Evolutionary conservation across 2,888 invertebrate genomes (phyloP).

Genomic region (Eulithis testata): DNA sequence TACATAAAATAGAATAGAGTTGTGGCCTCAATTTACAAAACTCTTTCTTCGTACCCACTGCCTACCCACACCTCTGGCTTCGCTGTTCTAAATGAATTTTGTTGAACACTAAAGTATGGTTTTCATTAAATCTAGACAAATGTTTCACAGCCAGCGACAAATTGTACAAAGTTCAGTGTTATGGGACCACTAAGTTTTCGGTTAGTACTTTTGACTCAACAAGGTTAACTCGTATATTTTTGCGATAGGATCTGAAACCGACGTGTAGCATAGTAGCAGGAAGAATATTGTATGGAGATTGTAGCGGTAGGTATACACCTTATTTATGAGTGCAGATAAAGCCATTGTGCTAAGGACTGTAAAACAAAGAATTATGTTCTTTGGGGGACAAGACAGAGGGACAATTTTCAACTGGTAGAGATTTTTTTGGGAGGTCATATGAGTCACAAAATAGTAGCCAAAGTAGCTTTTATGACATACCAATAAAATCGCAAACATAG

Average conservation of each 20-base stretch:
- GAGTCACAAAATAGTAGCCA: no score
- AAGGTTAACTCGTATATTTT: conserved; percentile 23
- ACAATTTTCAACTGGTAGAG: no score
- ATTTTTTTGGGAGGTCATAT: no score
- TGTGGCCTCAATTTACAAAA: conserved; percentile 3
- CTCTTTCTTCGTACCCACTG: not conserved
- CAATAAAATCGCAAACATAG: no score
- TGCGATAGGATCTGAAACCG: conserved; percentile 25
- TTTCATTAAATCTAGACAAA: conserved; percentile 4
- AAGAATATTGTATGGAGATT: conserved; percentile 6
- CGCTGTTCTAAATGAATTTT: not conserved
- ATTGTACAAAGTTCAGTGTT: conserved; percentile 14
- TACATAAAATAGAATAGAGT: no score
- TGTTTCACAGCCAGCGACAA: conserved; percentile 6
- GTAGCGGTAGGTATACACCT: conserved; percentile 2
- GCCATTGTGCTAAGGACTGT: not conserved
- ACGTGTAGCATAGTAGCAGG: conserved; percentile 13
- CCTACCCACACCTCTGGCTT: not conserved
- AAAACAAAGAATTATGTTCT: no score
- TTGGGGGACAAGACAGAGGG: no score
- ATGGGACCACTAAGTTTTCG: conserved; percentile 9
- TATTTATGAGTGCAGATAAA: conserved; percentile 12
- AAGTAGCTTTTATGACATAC: no score
- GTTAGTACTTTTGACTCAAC: conserved; percentile 13
- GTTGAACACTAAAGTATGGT: conserved; percentile 9